phyloP scores from a whole-genome alignment of 1,140 invertebrate genomes.

The Eulimnadia texana region DNA sequence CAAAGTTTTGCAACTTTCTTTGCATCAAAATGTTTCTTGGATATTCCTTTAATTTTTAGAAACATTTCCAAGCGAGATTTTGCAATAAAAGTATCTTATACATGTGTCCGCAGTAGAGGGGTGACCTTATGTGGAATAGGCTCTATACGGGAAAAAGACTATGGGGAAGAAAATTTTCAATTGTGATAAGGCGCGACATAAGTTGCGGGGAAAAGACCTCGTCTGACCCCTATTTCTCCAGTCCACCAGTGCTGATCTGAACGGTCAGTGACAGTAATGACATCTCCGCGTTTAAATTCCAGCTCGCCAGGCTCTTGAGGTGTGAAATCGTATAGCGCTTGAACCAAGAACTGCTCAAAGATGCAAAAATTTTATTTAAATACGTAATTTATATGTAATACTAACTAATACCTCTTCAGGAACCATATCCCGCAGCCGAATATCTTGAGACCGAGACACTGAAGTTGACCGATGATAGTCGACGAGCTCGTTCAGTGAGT shows the following conservation, averaged over 20 bases:
- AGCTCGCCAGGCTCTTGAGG: slow-evolving; percentile 93
- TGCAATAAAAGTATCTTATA: no score
- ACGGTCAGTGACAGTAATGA: slow-evolving; percentile 89
- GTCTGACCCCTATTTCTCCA: slow-evolving; percentile 77
- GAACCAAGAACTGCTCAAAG: slow-evolving; percentile 80
- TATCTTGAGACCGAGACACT: slow-evolving; percentile 89
- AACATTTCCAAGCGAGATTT: no score
- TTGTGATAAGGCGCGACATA: slow-evolving; percentile 63
- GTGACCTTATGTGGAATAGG: no score
- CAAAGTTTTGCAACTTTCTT: no score
- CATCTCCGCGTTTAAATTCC: slow-evolving; percentile 88
- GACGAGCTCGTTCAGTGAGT: slow-evolving; percentile 96
- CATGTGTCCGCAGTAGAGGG: no score
- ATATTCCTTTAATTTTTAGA: no score
- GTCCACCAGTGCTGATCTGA: slow-evolving; percentile 96
- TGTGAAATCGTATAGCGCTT: slow-evolving; percentile 94
- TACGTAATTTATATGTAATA: no score
- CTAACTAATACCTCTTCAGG: slow-evolving; percentile 87
- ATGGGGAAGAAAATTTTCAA: no score
- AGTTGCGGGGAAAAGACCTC: slow-evolving; percentile 88
- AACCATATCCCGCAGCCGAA: slow-evolving; percentile 89
- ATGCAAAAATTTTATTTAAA: no score
- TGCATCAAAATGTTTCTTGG: no score
- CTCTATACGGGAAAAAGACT: no score
- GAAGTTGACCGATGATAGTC: slow-evolving; percentile 94